Percentiles rank a stretch among this genome's conserved stretches.
Evolutionary conservation across 1,140 invertebrate species (phyloP).

Genomic region (Drosophila triauraria): DNA sequence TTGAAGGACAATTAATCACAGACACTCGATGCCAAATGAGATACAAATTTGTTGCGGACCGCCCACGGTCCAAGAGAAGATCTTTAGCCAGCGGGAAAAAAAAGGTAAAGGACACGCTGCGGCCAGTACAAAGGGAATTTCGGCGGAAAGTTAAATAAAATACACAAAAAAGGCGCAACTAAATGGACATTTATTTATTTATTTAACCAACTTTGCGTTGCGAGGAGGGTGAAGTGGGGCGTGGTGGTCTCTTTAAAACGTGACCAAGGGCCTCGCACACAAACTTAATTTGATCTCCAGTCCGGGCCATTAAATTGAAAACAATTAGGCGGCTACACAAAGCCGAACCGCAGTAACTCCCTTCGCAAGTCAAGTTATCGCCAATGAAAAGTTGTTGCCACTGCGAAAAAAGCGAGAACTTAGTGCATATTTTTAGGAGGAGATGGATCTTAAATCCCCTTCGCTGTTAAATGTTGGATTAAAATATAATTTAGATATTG

Average conservation of each 20-base stretch:
- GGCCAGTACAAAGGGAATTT: slow-evolving; percentile 37
- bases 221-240: slow-evolving; percentile 28
- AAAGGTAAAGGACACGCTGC: slow-evolving; percentile 29
- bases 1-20: slow-evolving; percentile 82
- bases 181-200: slow-evolving; percentile 82
- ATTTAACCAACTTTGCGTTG: slow-evolving; percentile 69
- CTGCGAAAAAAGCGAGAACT: background rate
- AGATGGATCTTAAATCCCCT: background rate
- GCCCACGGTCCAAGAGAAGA: slow-evolving; percentile 50
- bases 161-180: slow-evolving; percentile 69
- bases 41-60: slow-evolving; percentile 68
- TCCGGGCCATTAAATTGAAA: slow-evolving; percentile 66
- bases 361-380: slow-evolving; percentile 48
- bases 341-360: slow-evolving; percentile 9
- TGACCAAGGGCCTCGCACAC: slow-evolving; percentile 32
- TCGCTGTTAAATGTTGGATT: background rate
- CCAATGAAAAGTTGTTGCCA: slow-evolving; percentile 70
- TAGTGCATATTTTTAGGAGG: background rate
- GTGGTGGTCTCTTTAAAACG: slow-evolving; percentile 26
- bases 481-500: background rate
- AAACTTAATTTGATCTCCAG: slow-evolving; percentile 69
- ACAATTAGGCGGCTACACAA: slow-evolving; percentile 66
- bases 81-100: slow-evolving; percentile 11
- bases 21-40: slow-evolving; percentile 74
- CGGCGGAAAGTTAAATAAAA: slow-evolving; percentile 72